Evolutionary conservation across 92 coral and sea anemone species (phyloP).

Genomic region (Scolanthus callimorphus): DNA sequence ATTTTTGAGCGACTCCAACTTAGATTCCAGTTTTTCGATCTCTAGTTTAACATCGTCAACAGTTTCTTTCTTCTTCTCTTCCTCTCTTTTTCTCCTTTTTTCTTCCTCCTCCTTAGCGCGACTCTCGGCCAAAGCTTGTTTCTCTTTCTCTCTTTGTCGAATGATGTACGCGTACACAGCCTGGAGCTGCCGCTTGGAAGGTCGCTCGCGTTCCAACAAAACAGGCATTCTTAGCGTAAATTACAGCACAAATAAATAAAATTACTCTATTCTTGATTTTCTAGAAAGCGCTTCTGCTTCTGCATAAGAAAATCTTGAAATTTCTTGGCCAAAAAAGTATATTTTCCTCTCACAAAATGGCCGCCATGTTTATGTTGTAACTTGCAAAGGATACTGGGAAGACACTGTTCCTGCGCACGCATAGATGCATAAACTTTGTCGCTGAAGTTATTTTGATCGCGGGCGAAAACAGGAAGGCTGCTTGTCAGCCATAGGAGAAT

Average conservation of each 20-base stretch:
- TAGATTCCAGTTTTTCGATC: constrained; percentile 63
- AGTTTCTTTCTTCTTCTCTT: constrained; percentile 73
- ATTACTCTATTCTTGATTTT: background rate
- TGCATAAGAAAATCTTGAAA: too few species aligned
- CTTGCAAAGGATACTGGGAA: background rate
- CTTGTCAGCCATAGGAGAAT: background rate
- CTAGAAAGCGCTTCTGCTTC: too few species aligned
- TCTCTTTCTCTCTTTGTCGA: constrained; percentile 67
- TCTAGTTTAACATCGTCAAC: constrained; percentile 72
- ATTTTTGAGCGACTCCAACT: constrained; percentile 57
- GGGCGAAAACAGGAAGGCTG: background rate
- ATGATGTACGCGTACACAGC: constrained; percentile 81
- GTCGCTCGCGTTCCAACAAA: constrained; percentile 72
- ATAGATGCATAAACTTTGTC: background rate
- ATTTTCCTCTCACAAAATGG: background rate
- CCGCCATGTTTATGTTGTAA: background rate
- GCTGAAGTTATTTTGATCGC: background rate
- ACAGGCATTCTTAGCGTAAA: constrained; percentile 63
- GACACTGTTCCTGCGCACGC: background rate
- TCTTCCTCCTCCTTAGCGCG: constrained; percentile 74
- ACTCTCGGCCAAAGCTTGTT: constrained; percentile 63
- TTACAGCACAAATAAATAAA: background rate
- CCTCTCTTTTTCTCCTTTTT: constrained; percentile 58
- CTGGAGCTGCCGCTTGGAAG: constrained; percentile 60
- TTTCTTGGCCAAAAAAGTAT: too few species aligned